phyloP scores from a whole-genome alignment of 2,888 invertebrate genomes.

The Polymixis lichenea region DNA sequence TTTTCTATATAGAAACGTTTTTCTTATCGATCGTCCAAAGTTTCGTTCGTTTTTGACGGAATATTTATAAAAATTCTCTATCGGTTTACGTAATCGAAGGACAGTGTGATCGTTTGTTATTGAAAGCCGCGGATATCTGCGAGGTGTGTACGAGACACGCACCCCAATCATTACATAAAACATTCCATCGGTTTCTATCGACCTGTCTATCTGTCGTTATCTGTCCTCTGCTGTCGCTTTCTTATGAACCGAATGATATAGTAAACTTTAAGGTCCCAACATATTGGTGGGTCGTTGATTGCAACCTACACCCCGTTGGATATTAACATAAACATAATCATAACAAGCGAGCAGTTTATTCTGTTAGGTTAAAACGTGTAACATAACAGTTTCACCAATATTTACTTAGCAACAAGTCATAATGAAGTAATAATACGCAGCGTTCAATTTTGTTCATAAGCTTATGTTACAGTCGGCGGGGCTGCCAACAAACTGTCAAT shows the following conservation, averaged over 20 bases:
- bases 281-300: slow-evolving; percentile 8
- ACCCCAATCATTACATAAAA: slow-evolving; percentile 78
- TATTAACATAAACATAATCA: slow-evolving; percentile 39
- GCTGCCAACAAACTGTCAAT: slow-evolving; percentile 62
- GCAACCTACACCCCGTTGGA: slow-evolving; percentile 8
- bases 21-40: slow-evolving; percentile 81
- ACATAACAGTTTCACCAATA: slow-evolving; percentile 57
- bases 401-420: slow-evolving; percentile 69
- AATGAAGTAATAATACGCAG: slow-evolving; percentile 63
- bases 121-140: slow-evolving; percentile 76
- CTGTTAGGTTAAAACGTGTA: slow-evolving; percentile 38
- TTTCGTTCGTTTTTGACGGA: slow-evolving; percentile 70
- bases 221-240: slow-evolving; percentile 59
- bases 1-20: slow-evolving; percentile 76
- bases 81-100: slow-evolving; percentile 86
- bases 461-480: slow-evolving; percentile 48
- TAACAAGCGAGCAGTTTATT: slow-evolving; percentile 31
- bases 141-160: slow-evolving; percentile 73
- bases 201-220: slow-evolving; percentile 55
- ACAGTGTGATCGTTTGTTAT: slow-evolving; percentile 78
- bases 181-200: slow-evolving; percentile 65
- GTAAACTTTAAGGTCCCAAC: slow-evolving; percentile 16
- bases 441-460: slow-evolving; percentile 64
- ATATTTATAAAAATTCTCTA: slow-evolving; percentile 83
- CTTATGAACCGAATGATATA: slow-evolving; percentile 47